Evolutionary conservation across 2,113 vertebrate genomes (phyloP).

Genomic region (Ammodramus savannarum): DNA sequence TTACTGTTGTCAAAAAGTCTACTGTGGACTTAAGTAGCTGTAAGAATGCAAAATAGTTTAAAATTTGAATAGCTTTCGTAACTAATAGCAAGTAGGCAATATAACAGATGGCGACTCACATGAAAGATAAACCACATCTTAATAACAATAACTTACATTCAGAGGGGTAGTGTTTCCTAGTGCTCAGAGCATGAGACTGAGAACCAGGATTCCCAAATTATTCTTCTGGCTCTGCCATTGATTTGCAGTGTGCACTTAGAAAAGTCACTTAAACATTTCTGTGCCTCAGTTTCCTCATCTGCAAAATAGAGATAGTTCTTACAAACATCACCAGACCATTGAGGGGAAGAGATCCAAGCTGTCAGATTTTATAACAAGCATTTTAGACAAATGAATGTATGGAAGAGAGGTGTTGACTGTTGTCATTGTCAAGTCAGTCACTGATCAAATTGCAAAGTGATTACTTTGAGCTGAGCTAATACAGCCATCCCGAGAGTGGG

Average conservation of each 20-base stretch:
- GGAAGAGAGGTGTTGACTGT: not conserved
- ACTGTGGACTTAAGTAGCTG: constrained; percentile 43
- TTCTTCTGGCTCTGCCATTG: not conserved
- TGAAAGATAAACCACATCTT: constrained; percentile 42
- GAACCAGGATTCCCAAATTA: not conserved
- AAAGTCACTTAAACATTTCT: not conserved
- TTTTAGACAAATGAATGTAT: not conserved
- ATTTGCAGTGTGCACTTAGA: not conserved
- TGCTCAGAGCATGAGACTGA: not conserved
- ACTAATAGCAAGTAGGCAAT: constrained; percentile 51
- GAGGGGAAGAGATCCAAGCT: not conserved
- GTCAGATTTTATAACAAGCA: not conserved
- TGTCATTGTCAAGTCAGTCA: not conserved
- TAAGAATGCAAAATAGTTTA: constrained; percentile 49
- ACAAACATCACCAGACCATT: not conserved
- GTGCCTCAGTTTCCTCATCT: constrained; percentile 12
- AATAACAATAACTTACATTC: constrained; percentile 48
- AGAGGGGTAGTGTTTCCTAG: not conserved
- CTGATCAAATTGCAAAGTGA: not conserved
- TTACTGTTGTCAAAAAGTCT: constrained; percentile 58
- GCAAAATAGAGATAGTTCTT: not conserved
- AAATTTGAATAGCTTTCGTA: constrained; percentile 63
- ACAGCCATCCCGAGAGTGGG: not conserved
- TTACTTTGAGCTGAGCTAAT: not conserved
- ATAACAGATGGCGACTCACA: constrained; percentile 22